Evolutionary conservation across 1,140 invertebrate species (phyloP).

Genomic region (Himalopsyche phryganea): DNA sequence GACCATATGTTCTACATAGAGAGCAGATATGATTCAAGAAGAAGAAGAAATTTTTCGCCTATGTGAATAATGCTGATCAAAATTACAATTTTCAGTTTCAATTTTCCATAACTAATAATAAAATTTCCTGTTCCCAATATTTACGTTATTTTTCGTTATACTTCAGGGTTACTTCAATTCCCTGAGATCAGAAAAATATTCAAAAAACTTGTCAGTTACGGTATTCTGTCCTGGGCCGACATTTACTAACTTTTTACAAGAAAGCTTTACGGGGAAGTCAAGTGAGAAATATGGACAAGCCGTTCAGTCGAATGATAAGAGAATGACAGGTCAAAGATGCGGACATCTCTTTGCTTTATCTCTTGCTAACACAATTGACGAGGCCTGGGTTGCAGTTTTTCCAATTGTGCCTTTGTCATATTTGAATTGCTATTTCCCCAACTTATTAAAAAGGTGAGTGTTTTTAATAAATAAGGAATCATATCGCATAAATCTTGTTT

Average conservation of each 20-base stretch:
- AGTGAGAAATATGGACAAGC: constrained; percentile 59
- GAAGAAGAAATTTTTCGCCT: too few species aligned
- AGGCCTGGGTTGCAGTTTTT: constrained; percentile 72
- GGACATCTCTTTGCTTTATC: constrained; percentile 68
- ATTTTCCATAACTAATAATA: too few species aligned
- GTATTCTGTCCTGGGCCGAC: constrained; percentile 76
- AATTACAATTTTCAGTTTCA: too few species aligned
- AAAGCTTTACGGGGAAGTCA: constrained; percentile 64
- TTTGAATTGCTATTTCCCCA: constrained; percentile 62
- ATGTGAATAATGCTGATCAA: too few species aligned
- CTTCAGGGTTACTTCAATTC: constrained; percentile 68
- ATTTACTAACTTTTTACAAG: constrained; percentile 67
- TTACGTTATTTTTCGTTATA: background rate
- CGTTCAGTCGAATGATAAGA: constrained; percentile 52
- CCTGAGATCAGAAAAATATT: constrained; percentile 61
- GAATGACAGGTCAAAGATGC: constrained; percentile 70
- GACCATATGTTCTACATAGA: too few species aligned
- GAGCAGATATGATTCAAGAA: too few species aligned
- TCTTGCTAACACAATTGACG: constrained; percentile 70
- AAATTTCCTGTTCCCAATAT: too few species aligned
- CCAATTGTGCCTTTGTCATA: constrained; percentile 64
- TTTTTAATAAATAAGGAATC: too few species aligned
- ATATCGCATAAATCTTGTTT: too few species aligned
- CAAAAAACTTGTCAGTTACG: constrained; percentile 60
- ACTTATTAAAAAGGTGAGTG: constrained; percentile 56